phyloP scores from a whole-genome alignment of 1,140 invertebrate genomes.

The Diabrotica undecimpunctata region DNA sequence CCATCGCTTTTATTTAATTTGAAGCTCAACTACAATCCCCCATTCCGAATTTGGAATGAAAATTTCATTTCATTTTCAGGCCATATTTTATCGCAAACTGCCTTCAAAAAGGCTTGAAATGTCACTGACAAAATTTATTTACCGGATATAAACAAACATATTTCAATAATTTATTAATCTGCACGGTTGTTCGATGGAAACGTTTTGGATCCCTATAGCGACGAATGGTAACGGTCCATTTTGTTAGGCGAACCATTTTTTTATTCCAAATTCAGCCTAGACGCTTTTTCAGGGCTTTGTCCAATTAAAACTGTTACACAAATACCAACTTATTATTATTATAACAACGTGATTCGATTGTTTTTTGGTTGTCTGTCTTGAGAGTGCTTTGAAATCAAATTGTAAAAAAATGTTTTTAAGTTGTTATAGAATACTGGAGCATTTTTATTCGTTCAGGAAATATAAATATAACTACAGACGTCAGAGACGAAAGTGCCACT shows the following conservation, averaged over 20 bases:
- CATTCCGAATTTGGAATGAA: slow-evolving; percentile 1
- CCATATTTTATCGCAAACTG: slow-evolving; percentile 4
- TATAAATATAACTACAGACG: no score
- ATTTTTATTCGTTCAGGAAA: no score
- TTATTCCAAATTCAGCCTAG: no score
- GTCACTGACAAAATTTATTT: slow-evolving; percentile 9
- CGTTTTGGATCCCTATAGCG: neutral
- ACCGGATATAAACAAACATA: slow-evolving; percentile 13
- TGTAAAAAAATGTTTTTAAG: no score
- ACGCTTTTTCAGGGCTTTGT: no score
- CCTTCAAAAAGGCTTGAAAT: slow-evolving; percentile 5
- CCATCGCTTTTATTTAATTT: neutral
- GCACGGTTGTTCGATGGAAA: neutral
- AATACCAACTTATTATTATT: no score
- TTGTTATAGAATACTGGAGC: no score
- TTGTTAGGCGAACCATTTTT: neutral
- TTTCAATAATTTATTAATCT: slow-evolving; percentile 17
- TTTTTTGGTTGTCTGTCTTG: no score
- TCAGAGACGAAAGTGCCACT: no score
- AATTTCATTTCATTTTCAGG: neutral
- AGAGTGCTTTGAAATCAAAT: no score
- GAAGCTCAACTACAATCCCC: neutral
- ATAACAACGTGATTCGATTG: no score
- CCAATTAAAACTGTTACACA: no score
- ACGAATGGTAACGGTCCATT: neutral